A percentile compares a stretch with the other conserved stretches of the same genome.
Conservation (phyloP, 2,888 invertebrate genomes). For the Microctonus aethiopoides region DNA sequence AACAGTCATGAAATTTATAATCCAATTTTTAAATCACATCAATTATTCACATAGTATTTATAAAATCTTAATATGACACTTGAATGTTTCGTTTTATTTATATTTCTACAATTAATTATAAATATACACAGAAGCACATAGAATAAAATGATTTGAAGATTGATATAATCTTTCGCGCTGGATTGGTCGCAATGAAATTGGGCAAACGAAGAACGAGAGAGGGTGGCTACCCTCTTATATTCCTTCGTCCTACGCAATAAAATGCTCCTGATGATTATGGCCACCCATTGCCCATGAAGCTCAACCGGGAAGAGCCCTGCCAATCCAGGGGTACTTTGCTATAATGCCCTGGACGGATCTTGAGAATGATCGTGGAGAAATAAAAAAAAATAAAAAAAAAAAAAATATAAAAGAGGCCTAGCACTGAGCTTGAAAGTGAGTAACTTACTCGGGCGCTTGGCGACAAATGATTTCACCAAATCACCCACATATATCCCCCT, state of each 20-base stretch:
- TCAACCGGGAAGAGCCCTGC: slow-evolving; percentile 16
- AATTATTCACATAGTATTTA: too few species aligned
- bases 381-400: neutral
- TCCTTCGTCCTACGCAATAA: neutral
- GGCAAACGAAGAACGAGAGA: neutral
- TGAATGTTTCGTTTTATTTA: too few species aligned
- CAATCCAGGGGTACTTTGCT: slow-evolving; percentile 26
- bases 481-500: slow-evolving; percentile 11
- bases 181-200: slow-evolving; percentile 4
- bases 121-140: neutral
- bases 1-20: neutral
- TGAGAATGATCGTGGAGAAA: slow-evolving; percentile 8
- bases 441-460: slow-evolving; percentile 5
- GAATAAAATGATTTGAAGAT: neutral
- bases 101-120: too few species aligned
- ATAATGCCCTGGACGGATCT: slow-evolving; percentile 26
- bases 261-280: slow-evolving; percentile 12
- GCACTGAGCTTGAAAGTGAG: neutral
- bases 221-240: slow-evolving; percentile 16
- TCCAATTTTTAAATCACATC: too few species aligned
- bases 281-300: neutral
- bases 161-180: slow-evolving; percentile 3
- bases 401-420: neutral
- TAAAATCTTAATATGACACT: too few species aligned
- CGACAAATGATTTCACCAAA: slow-evolving; percentile 12